These are phyloP conservation scores for Fragum sueziense DNA, from an alignment of 2,888 invertebrate genomes.

Conservation along the genomic window DNA sequence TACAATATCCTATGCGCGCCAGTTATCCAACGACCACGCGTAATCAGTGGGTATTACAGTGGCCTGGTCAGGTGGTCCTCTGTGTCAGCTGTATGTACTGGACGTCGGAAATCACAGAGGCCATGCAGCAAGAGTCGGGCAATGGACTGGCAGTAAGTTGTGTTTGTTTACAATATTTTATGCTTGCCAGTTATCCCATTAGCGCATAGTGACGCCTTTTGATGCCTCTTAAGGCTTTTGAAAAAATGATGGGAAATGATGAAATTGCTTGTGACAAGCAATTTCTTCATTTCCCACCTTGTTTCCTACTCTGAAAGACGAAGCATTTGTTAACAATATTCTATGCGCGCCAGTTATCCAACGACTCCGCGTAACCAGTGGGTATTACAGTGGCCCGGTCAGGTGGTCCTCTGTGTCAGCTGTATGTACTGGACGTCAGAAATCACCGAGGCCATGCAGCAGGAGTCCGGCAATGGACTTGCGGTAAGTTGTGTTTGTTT, in stretches of 20 bases:
- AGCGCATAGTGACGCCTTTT: no score
- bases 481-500: conserved; percentile 29
- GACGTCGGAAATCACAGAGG: conserved; percentile 91
- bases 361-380: conserved; percentile 87
- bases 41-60: conserved; percentile 92
- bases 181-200: no score
- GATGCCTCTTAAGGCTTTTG: not conserved
- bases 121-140: conserved; percentile 78
- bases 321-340: not conserved
- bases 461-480: conserved; percentile 39
- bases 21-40: conserved; percentile 87
- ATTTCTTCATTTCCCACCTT: not conserved
- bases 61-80: conserved; percentile 96
- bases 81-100: conserved; percentile 93
- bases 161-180: no score
- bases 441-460: conserved; percentile 86
- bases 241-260: not conserved
- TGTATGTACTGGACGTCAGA: conserved; percentile 95
- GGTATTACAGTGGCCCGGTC: conserved; percentile 96
- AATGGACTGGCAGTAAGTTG: conserved; percentile 54
- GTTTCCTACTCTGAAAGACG: not conserved
- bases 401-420: conserved; percentile 92
- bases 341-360: conserved; percentile 86
- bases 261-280: not conserved
- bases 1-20: no score